Evolutionary conservation across 2,888 invertebrate genomes (phyloP).

Genomic region (Agrilus mali): DNA sequence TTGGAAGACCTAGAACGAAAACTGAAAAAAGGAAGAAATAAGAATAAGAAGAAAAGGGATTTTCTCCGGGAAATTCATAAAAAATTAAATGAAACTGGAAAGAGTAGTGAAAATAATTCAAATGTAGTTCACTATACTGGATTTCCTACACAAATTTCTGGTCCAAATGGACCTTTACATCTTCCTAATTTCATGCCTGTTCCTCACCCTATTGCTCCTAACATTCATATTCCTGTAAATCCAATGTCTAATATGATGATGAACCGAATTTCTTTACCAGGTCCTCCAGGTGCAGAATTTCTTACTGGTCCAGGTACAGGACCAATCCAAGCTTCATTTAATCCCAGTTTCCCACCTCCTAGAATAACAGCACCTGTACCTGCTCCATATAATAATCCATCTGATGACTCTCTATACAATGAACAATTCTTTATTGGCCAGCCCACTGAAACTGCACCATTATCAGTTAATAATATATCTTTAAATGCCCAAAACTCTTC

Average conservation of each 20-base stretch:
- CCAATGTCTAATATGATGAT: too few species aligned
- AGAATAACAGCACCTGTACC: slow-evolving; percentile 5
- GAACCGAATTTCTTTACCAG: too few species aligned
- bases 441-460: neutral
- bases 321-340: neutral
- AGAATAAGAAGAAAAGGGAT: slow-evolving; percentile 3
- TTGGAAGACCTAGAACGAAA: slow-evolving; percentile 30
- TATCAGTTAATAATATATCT: too few species aligned
- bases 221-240: too few species aligned
- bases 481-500: too few species aligned
- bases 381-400: slow-evolving; percentile 5
- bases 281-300: slow-evolving; percentile 4
- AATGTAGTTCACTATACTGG: too few species aligned
- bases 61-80: slow-evolving; percentile 8
- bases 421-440: slow-evolving; percentile 27
- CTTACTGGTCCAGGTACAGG: slow-evolving; percentile 11
- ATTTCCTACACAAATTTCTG: too few species aligned
- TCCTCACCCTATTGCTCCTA: slow-evolving; percentile 14
- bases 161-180: too few species aligned
- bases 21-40: slow-evolving; percentile 14
- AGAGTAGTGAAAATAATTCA: neutral
- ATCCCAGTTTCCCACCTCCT: slow-evolving; percentile 3
- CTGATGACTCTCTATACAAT: slow-evolving; percentile 20
- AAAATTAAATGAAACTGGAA: slow-evolving; percentile 5
- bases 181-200: slow-evolving; percentile 8